Evolutionary conservation across 2,113 vertebrate genomes (phyloP), one percentile per base, ranked within the genome.

Genomic region (Lepus americanus): DNA sequence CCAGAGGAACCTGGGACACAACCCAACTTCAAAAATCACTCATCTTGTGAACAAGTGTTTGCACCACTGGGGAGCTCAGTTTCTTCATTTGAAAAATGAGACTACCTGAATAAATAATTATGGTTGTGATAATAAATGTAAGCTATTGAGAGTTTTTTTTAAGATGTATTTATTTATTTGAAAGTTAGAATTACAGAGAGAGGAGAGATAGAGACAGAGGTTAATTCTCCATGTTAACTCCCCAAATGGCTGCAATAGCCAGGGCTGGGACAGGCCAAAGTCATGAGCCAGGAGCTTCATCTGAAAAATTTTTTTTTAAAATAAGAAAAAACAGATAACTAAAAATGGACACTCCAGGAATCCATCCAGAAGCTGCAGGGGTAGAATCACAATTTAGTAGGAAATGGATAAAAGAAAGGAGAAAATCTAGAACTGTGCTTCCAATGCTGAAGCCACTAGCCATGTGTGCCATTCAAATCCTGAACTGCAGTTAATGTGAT

Each of bases 381-480:
- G 14, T 27, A 13, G 8, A 70, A 59, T 80, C 33, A 70, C 29
- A 70, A 17, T n/a, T 79, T 39, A 33, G 53, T 7, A 77, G 36
- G 0, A 55, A 77, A 73, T 29, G 33, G 17, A 67, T 8, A 14
- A 49, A 77, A 9, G 10, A 22, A 25, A 72, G 5, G 4, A 73
- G 5, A 55, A 55, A 16, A 36, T 23, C 3, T n/a, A 36, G 44
- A 20, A 9, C 1, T 22, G 16, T 44, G 63, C 6, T 44, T 20
- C 7, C 1, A 16, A 0, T 16, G 10, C 1, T 10, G 16, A 6
- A 17, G 44, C 16, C 31, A 36, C 16, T 33, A 53, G 17, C 3
- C 51, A 39, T 0, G 0, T 10, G 7, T 49, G n/a, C 12, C 22
- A 16, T 7, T 8, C 13, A 61, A 3, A 7, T 5, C 1, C 7